Base-by-base conservation (phyloP, 2,888 invertebrate genomes). In the Quadroppia sp. region DNA sequence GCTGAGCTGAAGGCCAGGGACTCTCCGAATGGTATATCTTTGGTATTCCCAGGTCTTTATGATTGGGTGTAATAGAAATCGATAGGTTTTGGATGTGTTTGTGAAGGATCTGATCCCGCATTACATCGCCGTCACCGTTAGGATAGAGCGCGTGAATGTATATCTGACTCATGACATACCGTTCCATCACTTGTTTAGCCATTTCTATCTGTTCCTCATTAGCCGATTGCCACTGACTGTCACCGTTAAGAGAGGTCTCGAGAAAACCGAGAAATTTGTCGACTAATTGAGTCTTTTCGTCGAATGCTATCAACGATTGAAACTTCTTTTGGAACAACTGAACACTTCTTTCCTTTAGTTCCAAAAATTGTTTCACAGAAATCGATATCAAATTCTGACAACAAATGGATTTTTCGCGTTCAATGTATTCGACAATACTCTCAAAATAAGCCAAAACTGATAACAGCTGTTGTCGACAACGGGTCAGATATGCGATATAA, bases 1-100 rank as follows among this genome's bases (percentile, higher is more conserved):
- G 88, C 84, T 97, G 96, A 56, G 96, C 96, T 80, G 94, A 92
- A 42, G 92, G 89, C 96, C 92, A 98, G 20, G 97, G 97, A 80
- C 93, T 94, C 81, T 97, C 97, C 81, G 90, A 89, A 81, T 91
- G 88, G 81, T 90, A 89, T 78, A 89, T 87, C 81, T 90, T 90
- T 45, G 90, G 90, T 79, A 94, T 91, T 80, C 89, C 85, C 75
- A 92, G 84, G 81, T 92, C 90, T 80, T 89, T 88, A 83, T 94
- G 92, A 75, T 88, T 86, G 4, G 92, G 92, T 23, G 89, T 89
- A 53, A 94, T 87, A 3, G 89, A 84, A 75, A 86, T 85, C 32
- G 89, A 86, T 80, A 97, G 85, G 80, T 92, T 91, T 71, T 88
- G 88, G 80, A 97, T 92, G 83, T 97, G 95, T 79, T 94, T 91